A percentile compares a stretch with the other conserved stretches of the same genome.
phyloP scores from a whole-genome alignment of 2,113 vertebrate species.

The Ia io region DNA sequence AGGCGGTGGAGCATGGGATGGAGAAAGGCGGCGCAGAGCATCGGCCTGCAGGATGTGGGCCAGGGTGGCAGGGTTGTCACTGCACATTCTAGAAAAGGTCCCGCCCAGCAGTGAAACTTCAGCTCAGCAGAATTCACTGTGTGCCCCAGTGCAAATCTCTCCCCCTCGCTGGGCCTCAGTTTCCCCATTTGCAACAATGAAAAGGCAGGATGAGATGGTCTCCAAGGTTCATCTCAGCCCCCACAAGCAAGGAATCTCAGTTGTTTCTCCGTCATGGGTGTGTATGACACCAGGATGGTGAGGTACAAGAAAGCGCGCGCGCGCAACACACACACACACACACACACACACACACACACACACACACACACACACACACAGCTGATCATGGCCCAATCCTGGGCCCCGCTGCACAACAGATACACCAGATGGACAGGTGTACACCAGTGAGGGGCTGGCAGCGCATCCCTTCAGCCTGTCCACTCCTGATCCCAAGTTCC shows the following conservation, averaged over 20 bases:
- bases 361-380: background rate
- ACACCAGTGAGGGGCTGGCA: accelerated
- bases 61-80: background rate
- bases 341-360: background rate
- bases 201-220: background rate
- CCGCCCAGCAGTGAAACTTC: background rate
- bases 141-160: background rate
- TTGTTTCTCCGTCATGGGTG: accelerated
- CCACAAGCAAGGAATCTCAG: background rate
- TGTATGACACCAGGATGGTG: background rate
- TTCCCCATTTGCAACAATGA: background rate
- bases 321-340: no score
- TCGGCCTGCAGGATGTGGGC: accelerated
- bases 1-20: accelerated
- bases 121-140: background rate
- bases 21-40: background rate
- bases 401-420: accelerated
- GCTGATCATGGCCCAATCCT: background rate
- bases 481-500: background rate
- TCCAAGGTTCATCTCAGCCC: background rate
- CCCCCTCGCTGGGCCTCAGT: background rate
- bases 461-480: accelerated
- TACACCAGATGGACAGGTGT: background rate
- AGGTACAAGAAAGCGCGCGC: background rate
- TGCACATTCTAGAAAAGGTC: background rate